A percentile compares a stretch with the other conserved stretches of the same genome.
These are phyloP conservation scores for Aurelia aurita complex sp. Pacific DNA, from an alignment of 30 jellyfish, hydroid and myxozoan species.

Conservation along the genomic window DNA sequence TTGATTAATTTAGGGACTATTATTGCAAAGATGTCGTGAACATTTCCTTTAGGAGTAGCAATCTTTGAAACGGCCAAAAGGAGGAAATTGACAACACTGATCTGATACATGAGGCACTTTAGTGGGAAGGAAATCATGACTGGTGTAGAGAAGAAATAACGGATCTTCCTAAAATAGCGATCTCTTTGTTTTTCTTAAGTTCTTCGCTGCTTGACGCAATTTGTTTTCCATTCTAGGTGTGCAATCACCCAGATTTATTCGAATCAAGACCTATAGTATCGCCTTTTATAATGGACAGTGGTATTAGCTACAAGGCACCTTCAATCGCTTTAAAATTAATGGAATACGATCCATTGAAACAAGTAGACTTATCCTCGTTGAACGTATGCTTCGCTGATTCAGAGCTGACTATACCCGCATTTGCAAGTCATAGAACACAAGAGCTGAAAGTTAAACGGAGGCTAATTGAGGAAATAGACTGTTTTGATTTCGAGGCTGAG, in stretches of 20 bases:
- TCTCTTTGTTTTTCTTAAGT: no score
- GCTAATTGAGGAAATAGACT: slow-evolving; percentile 73
- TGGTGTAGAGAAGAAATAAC: no score
- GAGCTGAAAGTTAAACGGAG: slow-evolving; percentile 62
- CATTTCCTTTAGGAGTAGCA: no score
- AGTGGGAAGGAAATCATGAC: no score
- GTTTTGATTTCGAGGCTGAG: slow-evolving; percentile 1
- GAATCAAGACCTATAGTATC: slow-evolving; percentile 92
- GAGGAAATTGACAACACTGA: no score
- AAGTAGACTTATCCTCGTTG: slow-evolving; percentile 54
- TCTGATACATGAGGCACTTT: no score
- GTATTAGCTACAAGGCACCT: slow-evolving; percentile 62
- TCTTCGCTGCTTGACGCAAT: neutral
- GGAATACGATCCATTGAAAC: slow-evolving; percentile 65
- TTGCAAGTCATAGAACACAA: slow-evolving; percentile 83
- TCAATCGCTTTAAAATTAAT: slow-evolving; percentile 49
- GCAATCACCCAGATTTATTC: slow-evolving; percentile 98
- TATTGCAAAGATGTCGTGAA: no score
- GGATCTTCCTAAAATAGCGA: no score
- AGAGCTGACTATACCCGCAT: slow-evolving; percentile 78
- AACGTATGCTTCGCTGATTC: slow-evolving; percentile 74
- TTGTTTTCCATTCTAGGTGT: slow-evolving; percentile 58
- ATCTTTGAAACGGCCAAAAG: no score
- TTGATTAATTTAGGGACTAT: no score
- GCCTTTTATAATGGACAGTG: slow-evolving; percentile 80